Evolutionary conservation across 2,888 invertebrate species (phyloP).

Genomic region (Cheilosia variabilis): DNA sequence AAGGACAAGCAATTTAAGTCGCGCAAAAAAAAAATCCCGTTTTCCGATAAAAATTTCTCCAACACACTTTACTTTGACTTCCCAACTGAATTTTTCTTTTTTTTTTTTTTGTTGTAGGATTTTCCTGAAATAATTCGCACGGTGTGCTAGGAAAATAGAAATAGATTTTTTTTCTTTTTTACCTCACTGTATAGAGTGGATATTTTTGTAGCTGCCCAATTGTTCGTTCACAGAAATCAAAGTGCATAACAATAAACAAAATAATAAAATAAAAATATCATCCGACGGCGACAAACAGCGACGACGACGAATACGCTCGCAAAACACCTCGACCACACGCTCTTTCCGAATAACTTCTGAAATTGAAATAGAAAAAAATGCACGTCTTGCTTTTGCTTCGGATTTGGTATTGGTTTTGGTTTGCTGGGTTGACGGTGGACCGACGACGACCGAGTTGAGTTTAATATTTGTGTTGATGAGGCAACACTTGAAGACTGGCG

Average conservation of each 20-base stretch:
- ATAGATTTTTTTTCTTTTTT: slow-evolving; percentile 49
- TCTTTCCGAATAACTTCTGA: slow-evolving; percentile 71
- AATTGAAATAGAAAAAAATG: slow-evolving; percentile 58
- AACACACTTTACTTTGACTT: slow-evolving; percentile 70
- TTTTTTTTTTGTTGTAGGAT: slow-evolving; percentile 24
- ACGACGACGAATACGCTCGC: slow-evolving; percentile 66
- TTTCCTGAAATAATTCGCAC: slow-evolving; percentile 72
- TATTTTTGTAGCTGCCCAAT: slow-evolving; percentile 62
- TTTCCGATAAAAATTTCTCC: slow-evolving; percentile 73
- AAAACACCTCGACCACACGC: slow-evolving; percentile 59
- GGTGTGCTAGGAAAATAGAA: slow-evolving; percentile 60
- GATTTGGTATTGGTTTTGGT: not conserved
- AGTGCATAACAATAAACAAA: slow-evolving; percentile 68
- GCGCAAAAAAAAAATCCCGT: slow-evolving; percentile 45
- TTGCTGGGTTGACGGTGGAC: not conserved
- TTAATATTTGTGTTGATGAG: slow-evolving; percentile 6
- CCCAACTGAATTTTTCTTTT: slow-evolving; percentile 57
- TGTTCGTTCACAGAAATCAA: slow-evolving; percentile 61
- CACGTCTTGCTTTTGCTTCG: slow-evolving; percentile 40
- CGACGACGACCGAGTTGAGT: slow-evolving; percentile 28
- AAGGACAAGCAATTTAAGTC: slow-evolving; percentile 31
- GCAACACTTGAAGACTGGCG: slow-evolving; percentile 33
- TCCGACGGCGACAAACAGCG: slow-evolving; percentile 53
- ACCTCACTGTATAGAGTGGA: slow-evolving; percentile 42
- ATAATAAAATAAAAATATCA: slow-evolving; percentile 40